A percentile compares a stretch with the other conserved stretches of the same genome.
Conservation (phyloP, 2,888 invertebrate genomes). For the Cacoxenus indagator region DNA sequence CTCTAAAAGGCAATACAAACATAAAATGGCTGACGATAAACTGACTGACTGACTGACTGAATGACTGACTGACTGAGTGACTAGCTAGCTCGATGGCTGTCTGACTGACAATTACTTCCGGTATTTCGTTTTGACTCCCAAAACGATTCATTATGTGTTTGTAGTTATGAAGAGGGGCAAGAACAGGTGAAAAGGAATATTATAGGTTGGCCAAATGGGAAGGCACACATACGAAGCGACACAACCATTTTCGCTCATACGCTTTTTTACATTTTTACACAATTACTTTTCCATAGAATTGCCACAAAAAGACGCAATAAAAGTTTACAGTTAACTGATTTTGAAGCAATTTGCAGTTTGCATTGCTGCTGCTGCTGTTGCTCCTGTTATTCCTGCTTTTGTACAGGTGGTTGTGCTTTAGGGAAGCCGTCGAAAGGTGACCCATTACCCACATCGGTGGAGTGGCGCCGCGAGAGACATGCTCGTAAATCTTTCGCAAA, state of each 20-base stretch:
- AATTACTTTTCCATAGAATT: slow-evolving; percentile 42
- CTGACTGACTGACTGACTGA: slow-evolving; percentile 44
- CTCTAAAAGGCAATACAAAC: slow-evolving; percentile 42
- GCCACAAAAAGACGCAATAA: slow-evolving; percentile 50
- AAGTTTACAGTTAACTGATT: slow-evolving; percentile 66
- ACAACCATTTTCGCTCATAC: background rate
- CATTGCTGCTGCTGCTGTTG: slow-evolving; percentile 19
- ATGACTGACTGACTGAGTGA: slow-evolving; percentile 43
- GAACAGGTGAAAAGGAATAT: slow-evolving; percentile 5
- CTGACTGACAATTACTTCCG: slow-evolving; percentile 57
- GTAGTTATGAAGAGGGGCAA: background rate
- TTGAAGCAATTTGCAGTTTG: slow-evolving; percentile 64
- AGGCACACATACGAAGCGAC: background rate
- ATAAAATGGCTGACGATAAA: slow-evolving; percentile 34
- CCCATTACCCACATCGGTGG: background rate
- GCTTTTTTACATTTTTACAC: slow-evolving; percentile 37
- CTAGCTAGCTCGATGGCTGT: slow-evolving; percentile 39
- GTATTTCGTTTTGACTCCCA: slow-evolving; percentile 31
- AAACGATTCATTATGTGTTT: slow-evolving; percentile 33
- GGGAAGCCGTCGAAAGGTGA: background rate
- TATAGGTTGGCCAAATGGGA: too few species aligned
- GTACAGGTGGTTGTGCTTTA: background rate
- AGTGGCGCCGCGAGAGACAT: background rate
- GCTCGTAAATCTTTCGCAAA: background rate
- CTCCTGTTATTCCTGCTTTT: background rate